These are phyloP conservation scores for Acleris emargana DNA, from an alignment of 2,888 invertebrate genomes.

Conservation along the genomic window DNA sequence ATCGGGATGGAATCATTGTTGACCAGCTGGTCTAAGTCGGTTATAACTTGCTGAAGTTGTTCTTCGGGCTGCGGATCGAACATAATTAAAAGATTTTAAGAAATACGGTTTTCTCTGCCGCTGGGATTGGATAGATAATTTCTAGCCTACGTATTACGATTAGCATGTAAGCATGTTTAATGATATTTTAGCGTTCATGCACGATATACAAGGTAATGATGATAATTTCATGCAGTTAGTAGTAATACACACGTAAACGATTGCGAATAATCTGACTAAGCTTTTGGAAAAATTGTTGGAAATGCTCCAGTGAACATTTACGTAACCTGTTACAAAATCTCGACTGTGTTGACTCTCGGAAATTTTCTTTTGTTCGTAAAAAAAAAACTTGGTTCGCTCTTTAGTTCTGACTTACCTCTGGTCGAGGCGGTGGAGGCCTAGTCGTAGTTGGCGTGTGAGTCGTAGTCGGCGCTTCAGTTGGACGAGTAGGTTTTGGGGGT, in stretches of 20 bases:
- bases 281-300: too few species aligned
- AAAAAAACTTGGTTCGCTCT: too few species aligned
- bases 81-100: too few species aligned
- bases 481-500: constrained; percentile 13
- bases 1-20: constrained; percentile 51
- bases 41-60: constrained; percentile 62
- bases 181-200: not conserved
- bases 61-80: constrained; percentile 55
- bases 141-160: too few species aligned
- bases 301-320: too few species aligned
- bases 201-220: not conserved
- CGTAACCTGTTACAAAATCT: too few species aligned
- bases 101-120: too few species aligned
- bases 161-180: not conserved
- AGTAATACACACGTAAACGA: not conserved
- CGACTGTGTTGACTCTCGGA: too few species aligned
- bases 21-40: constrained; percentile 57
- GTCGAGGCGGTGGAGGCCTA: constrained; percentile 22
- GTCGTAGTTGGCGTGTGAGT: constrained; percentile 32
- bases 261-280: too few species aligned
- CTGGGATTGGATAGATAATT: too few species aligned
- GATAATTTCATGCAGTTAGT: not conserved
- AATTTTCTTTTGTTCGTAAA: too few species aligned
- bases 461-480: constrained; percentile 31
- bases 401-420: constrained; percentile 26